Evolutionary conservation across 2,888 invertebrate species (phyloP).

Genomic region (Punctoribates punctum): DNA sequence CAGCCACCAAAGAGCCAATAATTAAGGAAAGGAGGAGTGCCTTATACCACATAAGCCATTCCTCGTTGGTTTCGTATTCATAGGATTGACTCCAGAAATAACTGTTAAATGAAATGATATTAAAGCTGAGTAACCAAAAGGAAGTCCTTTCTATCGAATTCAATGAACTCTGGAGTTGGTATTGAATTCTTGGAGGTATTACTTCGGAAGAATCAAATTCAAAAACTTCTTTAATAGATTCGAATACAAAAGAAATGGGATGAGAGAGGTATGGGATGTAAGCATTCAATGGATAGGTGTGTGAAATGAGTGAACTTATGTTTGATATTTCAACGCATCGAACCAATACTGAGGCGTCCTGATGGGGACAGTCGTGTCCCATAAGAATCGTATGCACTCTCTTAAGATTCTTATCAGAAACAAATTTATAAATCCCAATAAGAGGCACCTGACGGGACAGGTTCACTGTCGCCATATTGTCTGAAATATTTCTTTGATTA

Average conservation of each 20-base stretch:
- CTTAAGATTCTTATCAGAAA: not conserved
- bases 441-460: conserved; percentile 9
- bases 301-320: not conserved
- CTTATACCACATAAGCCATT: not conserved
- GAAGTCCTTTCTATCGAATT: not conserved
- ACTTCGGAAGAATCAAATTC: not conserved
- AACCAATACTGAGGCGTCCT: not conserved
- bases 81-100: not conserved
- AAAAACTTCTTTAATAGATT: not conserved
- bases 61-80: not conserved
- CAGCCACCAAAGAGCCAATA: not conserved
- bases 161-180: not conserved
- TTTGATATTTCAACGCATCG: not conserved
- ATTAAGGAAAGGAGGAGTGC: not conserved
- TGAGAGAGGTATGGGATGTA: not conserved
- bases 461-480: not conserved
- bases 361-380: conserved; percentile 8
- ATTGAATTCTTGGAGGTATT: not conserved
- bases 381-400: not conserved
- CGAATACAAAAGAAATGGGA: not conserved
- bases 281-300: conserved; percentile 7
- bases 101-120: not conserved
- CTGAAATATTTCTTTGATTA: too few species aligned
- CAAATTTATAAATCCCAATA: not conserved
- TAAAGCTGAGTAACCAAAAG: not conserved